Base-by-base conservation (phyloP, 2,113 vertebrate species). In the Chamaetylas fuelleborni region DNA sequence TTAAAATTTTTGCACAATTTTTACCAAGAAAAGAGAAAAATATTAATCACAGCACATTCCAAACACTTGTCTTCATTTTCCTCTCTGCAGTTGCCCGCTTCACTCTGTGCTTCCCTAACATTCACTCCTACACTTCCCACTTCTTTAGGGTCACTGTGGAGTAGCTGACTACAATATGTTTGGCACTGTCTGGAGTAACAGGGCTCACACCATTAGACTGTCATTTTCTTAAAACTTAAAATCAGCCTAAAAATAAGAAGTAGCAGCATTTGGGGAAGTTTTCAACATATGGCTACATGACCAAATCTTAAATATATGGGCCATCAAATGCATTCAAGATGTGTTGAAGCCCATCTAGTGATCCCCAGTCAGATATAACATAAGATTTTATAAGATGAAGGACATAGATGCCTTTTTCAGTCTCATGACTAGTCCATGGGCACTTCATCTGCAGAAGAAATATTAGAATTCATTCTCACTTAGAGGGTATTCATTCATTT, bases 231-330 rank as follows among this genome's bases (percentile, higher is more conserved):
- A 66, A 40, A 82, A 58, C 26, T 73, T 58, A 66, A 51, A 88
- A 94, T 60, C 54, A 70, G 47, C 29, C 62, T 50, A 3, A 73
- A 93, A 95, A 74, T 77, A 83, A 90, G 82, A 64, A 77, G 70
- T 65, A 77, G 47, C 11, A 79, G 45, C 92, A 88, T 91, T 95
- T 80, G 85, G 50, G 90, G 57, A 96, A 72, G 61, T 50, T 91
- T 89, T 79, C 31, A 34, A 4, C 93, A 96, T 86, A 95, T 81
- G 92, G 81, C 69, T 80, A 14, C 72, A 62, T 22, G 51, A 88
- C 88, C 31, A 93, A 85, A 94, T 88, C 83, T 78, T 62, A 81
- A 90, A 43, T 90, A 96, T 90, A 83, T 86, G 92, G 91, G 38
- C 85, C 48, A 88, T 83, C 81, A 88, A 88, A 90, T 1, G 28